Evolutionary conservation across 2,113 vertebrate species (phyloP).

Genomic region (Vulpes vulpes): DNA sequence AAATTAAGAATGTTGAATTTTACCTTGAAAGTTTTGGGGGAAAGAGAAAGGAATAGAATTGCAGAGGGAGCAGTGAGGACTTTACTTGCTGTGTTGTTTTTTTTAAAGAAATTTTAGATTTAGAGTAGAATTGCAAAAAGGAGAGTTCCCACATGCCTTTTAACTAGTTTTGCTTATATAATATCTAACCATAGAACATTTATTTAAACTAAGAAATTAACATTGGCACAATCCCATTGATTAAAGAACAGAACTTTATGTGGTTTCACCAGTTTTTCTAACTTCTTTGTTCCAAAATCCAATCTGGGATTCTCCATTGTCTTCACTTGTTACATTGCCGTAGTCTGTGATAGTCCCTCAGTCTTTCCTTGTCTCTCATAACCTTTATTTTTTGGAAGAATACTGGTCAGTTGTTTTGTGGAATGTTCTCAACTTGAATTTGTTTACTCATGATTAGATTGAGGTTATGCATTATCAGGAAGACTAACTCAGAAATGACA

Average conservation of each 20-base stretch:
- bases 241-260: neutral
- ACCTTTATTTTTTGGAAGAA: neutral
- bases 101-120: neutral
- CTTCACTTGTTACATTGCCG: neutral
- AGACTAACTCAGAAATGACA: neutral
- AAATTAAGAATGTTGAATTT: neutral
- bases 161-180: neutral
- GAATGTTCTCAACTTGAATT: neutral
- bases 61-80: neutral
- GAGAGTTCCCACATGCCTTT: neutral
- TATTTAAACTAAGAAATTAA: slow-evolving; percentile 10
- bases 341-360: neutral
- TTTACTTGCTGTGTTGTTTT: neutral
- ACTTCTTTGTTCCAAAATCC: neutral
- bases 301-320: neutral
- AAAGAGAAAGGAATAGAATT: neutral
- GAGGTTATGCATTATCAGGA: neutral
- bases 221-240: neutral
- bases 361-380: neutral
- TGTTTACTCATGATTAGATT: neutral
- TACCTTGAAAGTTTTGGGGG: neutral
- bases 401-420: neutral
- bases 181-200: neutral
- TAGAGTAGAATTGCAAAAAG: neutral
- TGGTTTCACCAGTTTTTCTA: neutral